Evolutionary conservation across 2,113 vertebrate species (phyloP), one percentile per base, ranked within the genome.

Genomic region (Centropristis striata): DNA sequence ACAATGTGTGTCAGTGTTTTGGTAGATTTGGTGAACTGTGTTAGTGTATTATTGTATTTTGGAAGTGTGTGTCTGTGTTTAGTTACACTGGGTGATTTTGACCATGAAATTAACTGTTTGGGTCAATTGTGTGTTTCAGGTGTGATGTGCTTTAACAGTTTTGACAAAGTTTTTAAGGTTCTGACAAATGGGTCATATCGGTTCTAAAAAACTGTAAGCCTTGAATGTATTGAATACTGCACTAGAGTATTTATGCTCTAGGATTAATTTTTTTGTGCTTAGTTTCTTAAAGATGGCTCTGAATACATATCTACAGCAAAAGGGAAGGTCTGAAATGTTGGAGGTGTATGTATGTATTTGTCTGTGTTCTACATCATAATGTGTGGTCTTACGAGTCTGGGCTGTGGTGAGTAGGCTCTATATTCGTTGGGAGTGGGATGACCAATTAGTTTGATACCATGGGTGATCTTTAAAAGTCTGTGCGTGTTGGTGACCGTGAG

Each of bases 391-490:
- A 10, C 0, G 15, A 58, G 15, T 66, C 27, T 57, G 25, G 41
- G 53, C 68, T 63, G 18, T 18, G 18, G 18, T 28, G 25, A 81
- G 70, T 65, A 42, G 5, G n/a, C 32, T 65, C 5, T 54, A 21
- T 36, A 41, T 37, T n/a, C n/a, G 1, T 51, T 58, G 44, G 18
- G 6, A 71, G 10, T 65, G 23, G 70, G n/a, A 69, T 47, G 44
- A 50, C 46, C 60, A 76, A 57, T 79, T 76, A 28, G 3, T 39
- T 54, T 23, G n/a, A 6, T 64, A 37, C 18, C 59, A 37, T 50
- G 23, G 73, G 21, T 37, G 41, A 81, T 68, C 71, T 64, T 76
- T 27, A 72, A 58, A 12, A 8, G 23, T 32, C 41, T 37, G n/a
- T 53, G 47, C 9, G 2, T 75, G 71, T 68, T 25, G 39, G 41